phyloP scores from a whole-genome alignment of 1,140 invertebrate species.

The Macrosteles quadrilineatus region DNA sequence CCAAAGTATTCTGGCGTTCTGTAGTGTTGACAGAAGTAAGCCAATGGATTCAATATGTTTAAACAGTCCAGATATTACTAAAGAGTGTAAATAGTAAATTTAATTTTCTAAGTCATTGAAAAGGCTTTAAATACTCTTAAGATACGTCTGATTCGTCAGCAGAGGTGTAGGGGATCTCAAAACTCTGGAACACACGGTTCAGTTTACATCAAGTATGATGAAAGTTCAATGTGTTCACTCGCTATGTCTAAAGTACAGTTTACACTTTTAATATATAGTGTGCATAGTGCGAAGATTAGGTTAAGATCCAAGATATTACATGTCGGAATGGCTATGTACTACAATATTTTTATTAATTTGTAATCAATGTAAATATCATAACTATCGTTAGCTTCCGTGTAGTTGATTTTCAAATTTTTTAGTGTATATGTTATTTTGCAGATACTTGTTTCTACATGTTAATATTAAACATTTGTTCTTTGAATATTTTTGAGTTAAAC shows the following conservation, averaged over 20 bases:
- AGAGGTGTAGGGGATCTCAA: background rate
- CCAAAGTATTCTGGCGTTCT: no score
- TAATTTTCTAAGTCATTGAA: slow-evolving; percentile 8
- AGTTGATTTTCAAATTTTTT: slow-evolving; percentile 17
- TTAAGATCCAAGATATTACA: slow-evolving; percentile 6
- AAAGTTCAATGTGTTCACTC: slow-evolving; percentile 15
- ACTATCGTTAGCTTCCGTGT: slow-evolving; percentile 18
- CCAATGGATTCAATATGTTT: no score
- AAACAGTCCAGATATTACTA: background rate
- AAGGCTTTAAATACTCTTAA: slow-evolving; percentile 14
- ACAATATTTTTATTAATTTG: slow-evolving; percentile 22
- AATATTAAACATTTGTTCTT: slow-evolving; percentile 20
- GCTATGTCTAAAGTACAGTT: slow-evolving; percentile 23
- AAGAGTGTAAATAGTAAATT: slow-evolving; percentile 2
- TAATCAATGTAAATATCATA: slow-evolving; percentile 23
- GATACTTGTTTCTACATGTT: slow-evolving; percentile 23
- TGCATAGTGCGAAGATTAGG: slow-evolving; percentile 8
- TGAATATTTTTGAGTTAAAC: no score
- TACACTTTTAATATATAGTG: slow-evolving; percentile 22
- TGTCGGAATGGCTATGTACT: slow-evolving; percentile 20
- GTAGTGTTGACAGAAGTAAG: no score
- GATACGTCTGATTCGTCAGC: background rate
- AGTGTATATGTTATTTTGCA: slow-evolving; percentile 24
- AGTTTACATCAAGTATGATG: no score
- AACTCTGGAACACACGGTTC: background rate